phyloP scores from a whole-genome alignment of 2,888 invertebrate genomes.

The Melinaea marsaeus region DNA sequence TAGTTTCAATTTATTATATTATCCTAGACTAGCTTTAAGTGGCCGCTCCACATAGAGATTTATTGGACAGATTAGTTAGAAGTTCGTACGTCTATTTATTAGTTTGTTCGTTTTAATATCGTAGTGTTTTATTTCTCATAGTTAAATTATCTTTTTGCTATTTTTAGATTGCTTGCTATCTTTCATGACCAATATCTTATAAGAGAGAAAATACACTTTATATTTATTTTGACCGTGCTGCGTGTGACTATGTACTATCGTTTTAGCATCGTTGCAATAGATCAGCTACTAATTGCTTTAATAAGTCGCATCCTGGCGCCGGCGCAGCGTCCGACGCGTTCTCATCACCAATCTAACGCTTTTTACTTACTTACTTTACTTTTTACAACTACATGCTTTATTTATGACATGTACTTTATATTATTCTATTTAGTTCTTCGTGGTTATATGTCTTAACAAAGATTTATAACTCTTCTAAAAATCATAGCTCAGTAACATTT shows the following conservation, averaged over 20 bases:
- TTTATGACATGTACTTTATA: neutral
- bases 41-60: slow-evolving; percentile 32
- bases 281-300: slow-evolving; percentile 65
- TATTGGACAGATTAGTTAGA: slow-evolving; percentile 29
- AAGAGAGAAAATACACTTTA: neutral
- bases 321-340: slow-evolving; percentile 44
- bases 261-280: slow-evolving; percentile 40
- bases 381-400: neutral
- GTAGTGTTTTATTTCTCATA: too few relatives aligned
- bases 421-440: too few relatives aligned
- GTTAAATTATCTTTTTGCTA: too few relatives aligned
- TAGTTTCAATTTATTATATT: slow-evolving; percentile 36
- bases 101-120: too few relatives aligned
- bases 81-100: slow-evolving; percentile 22
- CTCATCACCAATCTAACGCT: slow-evolving; percentile 25
- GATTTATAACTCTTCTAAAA: too few relatives aligned
- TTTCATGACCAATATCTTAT: too few relatives aligned
- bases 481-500: too few relatives aligned
- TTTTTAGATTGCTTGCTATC: too few relatives aligned
- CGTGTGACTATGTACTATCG: slow-evolving; percentile 12
- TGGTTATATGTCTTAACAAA: too few relatives aligned
- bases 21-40: slow-evolving; percentile 34
- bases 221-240: neutral
- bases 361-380: slow-evolving; percentile 31
- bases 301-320: slow-evolving; percentile 59